Conservation (phyloP, 2,113 vertebrate genomes). For the Datnioides undecimradiatus region DNA sequence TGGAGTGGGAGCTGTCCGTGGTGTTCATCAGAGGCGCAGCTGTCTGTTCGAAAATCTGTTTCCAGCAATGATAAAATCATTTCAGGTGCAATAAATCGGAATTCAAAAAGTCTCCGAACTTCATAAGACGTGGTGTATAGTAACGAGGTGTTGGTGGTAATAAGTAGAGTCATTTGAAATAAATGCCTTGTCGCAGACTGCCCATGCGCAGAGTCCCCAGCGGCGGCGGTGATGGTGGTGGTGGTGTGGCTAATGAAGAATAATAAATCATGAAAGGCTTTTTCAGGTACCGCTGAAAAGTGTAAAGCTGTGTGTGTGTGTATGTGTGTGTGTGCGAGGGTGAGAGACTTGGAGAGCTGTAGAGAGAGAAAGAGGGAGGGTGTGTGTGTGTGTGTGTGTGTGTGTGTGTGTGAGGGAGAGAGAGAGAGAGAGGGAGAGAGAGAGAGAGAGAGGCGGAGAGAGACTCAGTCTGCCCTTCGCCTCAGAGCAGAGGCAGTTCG, state of each 20-base stretch:
- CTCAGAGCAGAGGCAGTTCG: constrained; percentile 80
- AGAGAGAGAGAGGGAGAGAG: constrained; percentile 75
- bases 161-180: constrained; percentile 78
- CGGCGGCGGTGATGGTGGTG: constrained; percentile 77
- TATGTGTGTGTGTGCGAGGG: constrained; percentile 29
- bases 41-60: not conserved
- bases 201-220: constrained; percentile 86
- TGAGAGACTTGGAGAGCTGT: constrained; percentile 25
- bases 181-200: constrained; percentile 82
- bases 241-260: constrained; percentile 87
- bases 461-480: constrained; percentile 80
- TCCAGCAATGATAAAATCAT: not conserved
- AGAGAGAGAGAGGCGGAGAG: constrained; percentile 76
- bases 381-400: constrained; percentile 35
- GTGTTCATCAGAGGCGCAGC: constrained; percentile 6
- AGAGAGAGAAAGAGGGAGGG: constrained; percentile 33
- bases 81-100: constrained; percentile 17
- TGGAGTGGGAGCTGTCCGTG: constrained; percentile 84
- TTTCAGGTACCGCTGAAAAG: constrained; percentile 81
- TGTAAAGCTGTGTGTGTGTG: constrained; percentile 52
- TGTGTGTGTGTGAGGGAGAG: constrained; percentile 57
- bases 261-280: constrained; percentile 87
- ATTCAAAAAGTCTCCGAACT: constrained; percentile 22
- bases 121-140: constrained; percentile 38
- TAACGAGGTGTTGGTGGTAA: constrained; percentile 70